Evolutionary conservation across 2,797 vertebrate species (phyloP), one percentile per base, ranked within the genome.

Genomic region (Esox masquinongy): DNA sequence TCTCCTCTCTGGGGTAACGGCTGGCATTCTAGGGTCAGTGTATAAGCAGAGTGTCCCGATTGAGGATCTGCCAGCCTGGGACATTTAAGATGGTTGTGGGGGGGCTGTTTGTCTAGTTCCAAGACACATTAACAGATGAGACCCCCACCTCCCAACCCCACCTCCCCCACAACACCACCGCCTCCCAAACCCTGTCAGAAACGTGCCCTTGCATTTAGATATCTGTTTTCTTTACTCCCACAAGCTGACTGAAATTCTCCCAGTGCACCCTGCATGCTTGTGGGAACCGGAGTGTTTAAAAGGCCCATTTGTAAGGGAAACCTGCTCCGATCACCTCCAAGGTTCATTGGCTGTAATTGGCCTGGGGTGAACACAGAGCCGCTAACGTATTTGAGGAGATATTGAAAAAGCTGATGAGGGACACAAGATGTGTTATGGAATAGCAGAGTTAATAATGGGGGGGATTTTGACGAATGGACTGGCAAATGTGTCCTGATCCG

Each of bases 391-490:
- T 92, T 93, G 84, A 92, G 88, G 92, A 91, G 89, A 94, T 93
- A 94, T 90, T 93, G 91, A 93, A 93, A 93, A 93, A 90, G 88
- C 89, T 90, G 89, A 93, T 93, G 90, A 94, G 89, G 93, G 90
- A 93, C 90, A 92, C 89, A 87, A 88, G 90, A 92, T 92, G 91
- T 91, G 90, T 92, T 93, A 91, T 89, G 91, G 89, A 92, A 94
- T 92, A 92, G 88, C 91, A 91, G 93, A 93, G 88, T 92, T 94
- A 94, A 94, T 94, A 94, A 93, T 90, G 84, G 82, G 80, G 86
- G 89, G 89, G 90, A 92, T 92, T 93, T 93, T 95, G 94, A 95
- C 86, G 82, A 94, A 95, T 95, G 92, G 90, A 86, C 88, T 87
- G 82, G 79, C 82, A 92, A 94, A 94, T 93, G 85, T 85, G 77